Base-by-base conservation (phyloP, 2,113 vertebrate genomes). In the Pipra filicauda region DNA sequence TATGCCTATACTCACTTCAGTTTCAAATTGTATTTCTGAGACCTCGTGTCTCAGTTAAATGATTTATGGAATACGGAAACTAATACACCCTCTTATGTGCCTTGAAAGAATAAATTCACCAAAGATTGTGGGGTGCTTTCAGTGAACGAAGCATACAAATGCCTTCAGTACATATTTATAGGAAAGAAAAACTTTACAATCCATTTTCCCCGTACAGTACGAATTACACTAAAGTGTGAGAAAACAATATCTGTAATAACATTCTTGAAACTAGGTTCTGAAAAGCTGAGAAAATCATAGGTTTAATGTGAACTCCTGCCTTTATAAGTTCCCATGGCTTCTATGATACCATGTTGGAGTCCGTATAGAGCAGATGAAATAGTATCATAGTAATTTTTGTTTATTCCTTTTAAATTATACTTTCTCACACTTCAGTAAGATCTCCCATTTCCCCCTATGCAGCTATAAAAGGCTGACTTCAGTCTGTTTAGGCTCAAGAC, bases 401-500 rank as follows among this genome's bases (percentile, higher is more conserved):
- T 84, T 95, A 74, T 95, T 91, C 73, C 69, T 81, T 94, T 90
- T 65, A 93, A 71, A 89, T 92, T 49, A 70, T 72, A 84, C 87
- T 96, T 96, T 82, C 91, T 97, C 88, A 93, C 62, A 37, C 30
- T 80, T 72, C 24, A 78, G 61, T n/a, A 76, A 87, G 52, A 70
- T 90, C 91, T 91, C 73, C 52, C 30, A 30, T 55, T 89, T 89
- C 35, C 81, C 78, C 61, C 61, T 75, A 35, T 81, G 86, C 46
- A 88, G 78, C 65, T 97, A 95, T 95, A 96, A 97, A 97, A 90
- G 83, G 54, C 71, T 85, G 93, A 30, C 88, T 83, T 95, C 69
- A 88, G 54, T 71, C 88, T 86, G 80, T 93, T 88, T 88, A 77
- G 91, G 88, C 93, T 97, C 96, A 58, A 95, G 81, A 88, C 92